Percentiles rank a stretch among this genome's conserved stretches.
phyloP scores from a whole-genome alignment of 2,797 vertebrate genomes.

The Catamblyrhynchus diadema region DNA sequence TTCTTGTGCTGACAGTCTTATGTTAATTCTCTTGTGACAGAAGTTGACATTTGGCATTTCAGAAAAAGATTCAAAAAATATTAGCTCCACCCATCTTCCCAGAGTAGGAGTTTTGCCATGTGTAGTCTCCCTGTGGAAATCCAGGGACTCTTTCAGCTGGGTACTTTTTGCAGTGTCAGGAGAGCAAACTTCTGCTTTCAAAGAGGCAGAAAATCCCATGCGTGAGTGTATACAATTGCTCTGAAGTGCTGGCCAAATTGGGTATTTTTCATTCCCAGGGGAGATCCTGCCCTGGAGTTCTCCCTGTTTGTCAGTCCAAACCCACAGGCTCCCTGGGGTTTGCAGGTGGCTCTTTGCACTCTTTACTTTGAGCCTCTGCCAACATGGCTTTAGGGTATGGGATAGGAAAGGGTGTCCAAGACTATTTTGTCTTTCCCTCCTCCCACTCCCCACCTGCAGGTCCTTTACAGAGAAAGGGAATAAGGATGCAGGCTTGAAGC shows the following conservation, averaged over 20 bases:
- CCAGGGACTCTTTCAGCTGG: not conserved
- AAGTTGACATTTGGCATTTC: not conserved
- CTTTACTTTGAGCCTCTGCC: not conserved
- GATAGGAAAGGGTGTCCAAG: not conserved
- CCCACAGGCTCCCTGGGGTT: not conserved
- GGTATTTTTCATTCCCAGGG: not conserved
- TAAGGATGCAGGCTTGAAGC: not conserved
- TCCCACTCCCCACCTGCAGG: not conserved
- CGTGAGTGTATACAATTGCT: fast-evolving
- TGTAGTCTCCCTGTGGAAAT: not conserved
- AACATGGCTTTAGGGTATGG: not conserved
- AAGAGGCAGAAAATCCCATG: not conserved
- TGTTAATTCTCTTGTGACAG: not conserved
- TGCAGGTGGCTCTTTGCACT: not conserved
- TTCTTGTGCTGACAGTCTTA: not conserved
- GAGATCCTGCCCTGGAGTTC: not conserved
- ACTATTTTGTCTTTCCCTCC: not conserved
- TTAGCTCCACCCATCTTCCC: not conserved
- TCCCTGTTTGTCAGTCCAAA: not conserved
- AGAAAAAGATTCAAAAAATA: not conserved
- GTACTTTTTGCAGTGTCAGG: not conserved
- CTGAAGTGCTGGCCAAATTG: fast-evolving
- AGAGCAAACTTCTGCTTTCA: not conserved
- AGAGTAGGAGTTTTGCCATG: not conserved
- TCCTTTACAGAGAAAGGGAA: not conserved